These are phyloP conservation scores for Cassiopea andromeda DNA, from an alignment of 30 jellyfish, hydroid and myxozoan species.

Conservation along the genomic window DNA sequence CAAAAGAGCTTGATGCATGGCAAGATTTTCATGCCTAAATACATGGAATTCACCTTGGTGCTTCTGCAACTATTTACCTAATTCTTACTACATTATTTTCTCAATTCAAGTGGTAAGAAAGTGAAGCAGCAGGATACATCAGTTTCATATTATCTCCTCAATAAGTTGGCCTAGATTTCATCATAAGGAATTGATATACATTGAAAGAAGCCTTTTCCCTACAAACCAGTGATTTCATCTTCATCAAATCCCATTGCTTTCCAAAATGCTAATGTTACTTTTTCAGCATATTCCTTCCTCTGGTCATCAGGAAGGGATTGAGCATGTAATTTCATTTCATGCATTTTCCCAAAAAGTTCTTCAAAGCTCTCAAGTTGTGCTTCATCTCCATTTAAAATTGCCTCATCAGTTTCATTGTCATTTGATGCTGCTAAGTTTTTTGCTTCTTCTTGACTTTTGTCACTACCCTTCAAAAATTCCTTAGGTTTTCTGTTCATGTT, in stretches of 20 bases:
- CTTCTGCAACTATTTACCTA: no score
- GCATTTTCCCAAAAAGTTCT: conserved; percentile 74
- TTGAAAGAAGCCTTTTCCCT: background rate
- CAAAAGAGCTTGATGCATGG: no score
- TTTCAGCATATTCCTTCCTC: conserved; percentile 87
- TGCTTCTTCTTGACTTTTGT: background rate
- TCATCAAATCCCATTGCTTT: conserved; percentile 92
- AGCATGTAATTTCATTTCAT: conserved; percentile 80
- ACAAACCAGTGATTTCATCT: conserved; percentile 79
- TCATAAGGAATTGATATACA: no score
- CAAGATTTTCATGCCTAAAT: no score
- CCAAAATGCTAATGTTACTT: conserved; percentile 94
- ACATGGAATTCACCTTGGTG: no score
- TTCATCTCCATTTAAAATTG: conserved; percentile 34
- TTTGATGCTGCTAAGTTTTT: background rate
- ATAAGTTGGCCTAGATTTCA: no score
- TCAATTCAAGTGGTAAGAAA: no score
- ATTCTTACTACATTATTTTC: no score
- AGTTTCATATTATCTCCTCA: no score
- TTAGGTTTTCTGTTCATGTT: conserved; percentile 40
- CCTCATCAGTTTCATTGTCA: conserved; percentile 4
- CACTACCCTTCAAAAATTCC: background rate
- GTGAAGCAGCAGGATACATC: no score
- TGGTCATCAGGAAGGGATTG: conserved; percentile 69
- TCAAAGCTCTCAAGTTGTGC: conserved; percentile 76